Evolutionary conservation across 2,888 invertebrate genomes (phyloP), one percentile per base, ranked within the genome.

Genomic region (Calameuta filiformis): DNA sequence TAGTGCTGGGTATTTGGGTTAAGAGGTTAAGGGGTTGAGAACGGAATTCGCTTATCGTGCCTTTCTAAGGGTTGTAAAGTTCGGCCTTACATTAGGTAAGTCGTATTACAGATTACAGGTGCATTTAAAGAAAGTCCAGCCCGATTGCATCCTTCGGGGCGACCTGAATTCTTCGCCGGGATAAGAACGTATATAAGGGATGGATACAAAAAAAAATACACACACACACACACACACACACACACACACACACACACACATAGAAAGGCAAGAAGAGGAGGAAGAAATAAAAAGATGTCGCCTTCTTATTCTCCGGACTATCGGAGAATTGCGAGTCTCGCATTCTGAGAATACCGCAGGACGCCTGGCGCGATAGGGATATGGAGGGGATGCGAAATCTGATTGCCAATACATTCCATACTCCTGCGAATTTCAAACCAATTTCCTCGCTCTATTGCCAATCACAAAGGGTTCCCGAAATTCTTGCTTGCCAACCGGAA

Each of bases 351-450:
- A 86, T 87, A 83, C 82, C 83, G 80, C 78, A 80, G 78, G 73
- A 69, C 69, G 75, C 76, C 77, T 71, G 76, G 79, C 56, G 73
- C 76, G 68, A 79, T 77, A 75, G 75, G 73, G 68, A 40, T 78
- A 71, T 77, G 71, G 77, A 73, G 79, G 79, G 78, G 71, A 75
- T 71, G 30, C 31, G 71, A 69, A 89, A 89, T 89, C 87, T 89
- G 88, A 89, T 89, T 89, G 88, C 88, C 89, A 87, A 89, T 89
- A 89, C 87, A 88, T 89, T 88, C 86, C 86, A 86, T 85, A 84
- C 85, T 85, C 84, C 82, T 85, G 81, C 86, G 87, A 89, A 89
- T 89, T 88, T 88, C 88, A 84, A 88, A 86, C 86, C 89, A 89
- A 89, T 89, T 89, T 89, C 86, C 87, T 86, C 85, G 86, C 81